Conservation (phyloP, 2,888 invertebrate genomes). For the Reticulitermes lucifugus region DNA sequence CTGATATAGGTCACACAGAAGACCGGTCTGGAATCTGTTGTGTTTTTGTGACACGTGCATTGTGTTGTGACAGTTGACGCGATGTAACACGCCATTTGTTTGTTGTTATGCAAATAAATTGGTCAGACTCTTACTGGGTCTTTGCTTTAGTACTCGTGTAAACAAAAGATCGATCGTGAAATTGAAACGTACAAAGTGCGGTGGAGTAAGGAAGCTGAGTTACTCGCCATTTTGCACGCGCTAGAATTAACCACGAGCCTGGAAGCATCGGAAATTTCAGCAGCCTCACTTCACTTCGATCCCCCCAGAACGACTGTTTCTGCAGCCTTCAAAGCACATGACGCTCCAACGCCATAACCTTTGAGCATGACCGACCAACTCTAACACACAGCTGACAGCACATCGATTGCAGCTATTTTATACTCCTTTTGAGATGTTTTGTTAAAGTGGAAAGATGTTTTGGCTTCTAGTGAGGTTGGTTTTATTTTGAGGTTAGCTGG, state of each 20-base stretch:
- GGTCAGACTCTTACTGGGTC: neutral
- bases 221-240: neutral
- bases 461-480: neutral
- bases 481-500: neutral
- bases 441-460: conserved; percentile 6
- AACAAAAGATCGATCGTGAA: neutral
- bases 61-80: too few relatives aligned
- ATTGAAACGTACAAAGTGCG: neutral
- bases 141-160: neutral
- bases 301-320: neutral
- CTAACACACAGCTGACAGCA: neutral
- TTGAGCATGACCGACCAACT: conserved; percentile 12
- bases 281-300: conserved; percentile 4
- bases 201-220: neutral
- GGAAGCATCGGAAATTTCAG: neutral
- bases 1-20: too few relatives aligned
- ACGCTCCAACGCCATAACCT: neutral
- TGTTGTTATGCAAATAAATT: neutral
- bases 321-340: neutral
- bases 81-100: too few relatives aligned
- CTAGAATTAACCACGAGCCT: neutral
- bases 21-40: too few relatives aligned
- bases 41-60: too few relatives aligned
- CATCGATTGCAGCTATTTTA: neutral
- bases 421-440: neutral